Base-by-base conservation (phyloP, 1,140 invertebrate species). In the Dreissena rostriformis region DNA sequence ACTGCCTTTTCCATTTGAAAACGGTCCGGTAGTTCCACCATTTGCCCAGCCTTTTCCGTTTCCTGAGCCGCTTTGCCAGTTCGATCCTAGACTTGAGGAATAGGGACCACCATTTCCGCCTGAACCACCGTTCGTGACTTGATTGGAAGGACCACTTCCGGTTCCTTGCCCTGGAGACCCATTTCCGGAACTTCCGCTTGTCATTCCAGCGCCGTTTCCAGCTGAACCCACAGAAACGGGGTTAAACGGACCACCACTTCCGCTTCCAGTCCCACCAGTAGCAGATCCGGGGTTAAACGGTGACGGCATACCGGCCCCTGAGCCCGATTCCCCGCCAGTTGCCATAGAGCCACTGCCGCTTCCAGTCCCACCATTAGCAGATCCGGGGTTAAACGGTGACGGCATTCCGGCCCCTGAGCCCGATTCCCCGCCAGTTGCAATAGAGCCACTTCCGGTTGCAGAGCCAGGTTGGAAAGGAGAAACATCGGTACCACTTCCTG, bases 1-100 rank as follows among this genome's bases (percentile, higher is more conserved):
- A 53, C 76, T 79, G 19, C 76, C 76, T 53, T 79, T 6, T 26
- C 78, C 78, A 24, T 71, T 81, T 10, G 68, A 14, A 53, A 81
- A 81, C 49, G 78, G 78, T 10, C 78, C 78, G 15, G 17, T 11
- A 29, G 72, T 63, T 7, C 75, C 70, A 19, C 80, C 74, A 11
- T 15, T 26, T 29, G 72, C 63, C 65, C 71, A 73, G 12, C 71
- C 63, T 49, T 72, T 67, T 39, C 70, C 79, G 49, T 76, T 76
- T 0, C 29, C 65, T 14, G 53, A 71, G n/a, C 55, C 72, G n/a
- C 49, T 26, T 67, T 65, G 73, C 61, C 66, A 75, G 4, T 68
- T 55, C 57, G 22, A 29, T 15, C 72, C 66, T 7, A 82, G 26
- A 24, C 72, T 49, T 22, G 22, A 49, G 14, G 70, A 49, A 82